Base-by-base conservation (phyloP, 2,797 vertebrate species). In the Remorina albescens region DNA sequence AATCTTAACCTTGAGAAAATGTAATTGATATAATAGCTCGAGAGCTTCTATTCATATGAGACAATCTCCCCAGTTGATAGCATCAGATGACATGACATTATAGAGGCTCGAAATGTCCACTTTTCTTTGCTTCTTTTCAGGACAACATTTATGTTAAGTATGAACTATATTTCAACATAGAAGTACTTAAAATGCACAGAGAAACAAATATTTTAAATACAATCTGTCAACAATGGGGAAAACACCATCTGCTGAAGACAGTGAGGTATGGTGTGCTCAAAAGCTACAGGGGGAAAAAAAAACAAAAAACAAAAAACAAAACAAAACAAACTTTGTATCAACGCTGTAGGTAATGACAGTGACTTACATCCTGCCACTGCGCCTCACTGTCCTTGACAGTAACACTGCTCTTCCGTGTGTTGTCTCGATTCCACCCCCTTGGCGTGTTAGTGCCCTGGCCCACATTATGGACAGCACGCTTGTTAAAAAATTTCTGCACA, bases 301-400 rank as follows among this genome's bases (percentile, higher is more conserved):
- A n/a, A n/a, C n/a, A n/a, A n/a, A n/a, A n/a, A n/a, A n/a, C n/a
- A n/a, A n/a, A n/a, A n/a, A n/a, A n/a, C n/a, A n/a, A n/a, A n/a
- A n/a, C 61, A 21, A 10, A 54, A 18, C 19, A 0, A 12, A 73
- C 23, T 2, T 0, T 46, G 4, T 34, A 67, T 39, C 5, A 4
- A 56, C 8, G 39, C 3, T 5, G 16, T 55, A 8, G 64, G 37
- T 13, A 15, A 60, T 0, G 46, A 16, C 26, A 6, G 30, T 13
- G 30, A 93, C 95, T 95, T 90, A 97, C 98, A 88, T 97, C 96
- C 62, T 98, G 97, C 98, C 98, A 99, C 67, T 96, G 94, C 37
- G 95, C 94, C 80, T 99, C 98, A 71, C 92, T 94, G 44, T 98
- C 97, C 70, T 94, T 96, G 16, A 95, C 39, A 64, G 92, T 85